Base-by-base conservation (phyloP, 1,140 invertebrate species). In the Eriocheir sinensis region DNA sequence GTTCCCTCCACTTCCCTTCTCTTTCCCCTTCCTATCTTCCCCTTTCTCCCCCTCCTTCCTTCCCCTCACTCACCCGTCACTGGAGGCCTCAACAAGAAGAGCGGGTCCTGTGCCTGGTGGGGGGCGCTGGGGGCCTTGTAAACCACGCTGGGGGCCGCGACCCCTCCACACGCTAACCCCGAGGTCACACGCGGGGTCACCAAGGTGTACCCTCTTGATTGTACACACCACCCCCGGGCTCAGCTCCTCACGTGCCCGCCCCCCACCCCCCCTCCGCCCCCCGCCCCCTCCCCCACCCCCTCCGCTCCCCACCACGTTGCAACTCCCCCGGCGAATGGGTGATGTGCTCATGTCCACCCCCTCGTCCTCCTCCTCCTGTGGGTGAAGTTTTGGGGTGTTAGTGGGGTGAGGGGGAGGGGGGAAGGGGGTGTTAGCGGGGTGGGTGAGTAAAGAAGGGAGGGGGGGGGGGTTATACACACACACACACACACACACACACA, bases 131-230 rank as follows among this genome's bases (percentile, higher is more conserved):
- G 95, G 95, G 15, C 90, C 95, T 27, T 93, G 93, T 0, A 96
- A 60, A 1, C 95, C 95, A 41, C 93, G 34, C 85, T 95, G 80
- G 27, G 95, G 95, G 4, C 95, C 95, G 17, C 95, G 79, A 6
- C 95, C 95, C 32, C 94, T 34, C 95, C 95, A 96, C 53, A 96
- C 95, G 53, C 95, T 95, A 17, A 96, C 93, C 30, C 95, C 95
- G 15, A 96, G 85, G 90, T 96, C 95, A 44, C 95, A 96, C 15
- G 95, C 95, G 36, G 95, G 94, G 90, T 96, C 95, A 6, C 91
- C 81, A 9, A 96, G 94, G 92, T 96, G 95, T 3, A 96, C 92
- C 1, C 95, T 41, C 93, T 96, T 96, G 88, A 96, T 94, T 27
- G 95, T 96, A 44, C 95, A 96, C 30, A 96, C 95, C 6, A 88